A percentile compares a stretch with the other conserved stretches of the same genome.
These are phyloP conservation scores for Hapalemur alaotrensis DNA, from an alignment of 2,797 vertebrate genomes.

Conservation along the genomic window DNA sequence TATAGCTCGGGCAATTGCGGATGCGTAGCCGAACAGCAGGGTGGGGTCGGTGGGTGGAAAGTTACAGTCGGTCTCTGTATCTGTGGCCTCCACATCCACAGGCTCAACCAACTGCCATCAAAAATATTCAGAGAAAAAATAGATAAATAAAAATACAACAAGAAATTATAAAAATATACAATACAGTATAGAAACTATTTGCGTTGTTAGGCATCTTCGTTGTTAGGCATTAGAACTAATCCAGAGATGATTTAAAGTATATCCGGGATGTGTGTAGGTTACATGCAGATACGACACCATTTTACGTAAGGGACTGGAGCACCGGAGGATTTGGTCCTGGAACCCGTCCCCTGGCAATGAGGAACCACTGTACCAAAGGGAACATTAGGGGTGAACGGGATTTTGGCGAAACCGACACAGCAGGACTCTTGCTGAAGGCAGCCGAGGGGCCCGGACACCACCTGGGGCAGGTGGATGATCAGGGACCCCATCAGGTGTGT, in stretches of 20 bases:
- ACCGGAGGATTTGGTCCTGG: no score
- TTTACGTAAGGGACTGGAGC: neutral
- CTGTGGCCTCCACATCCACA: neutral
- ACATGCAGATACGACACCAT: neutral
- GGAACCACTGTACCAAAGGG: neutral
- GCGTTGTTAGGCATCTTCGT: neutral
- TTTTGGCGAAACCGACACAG: neutral
- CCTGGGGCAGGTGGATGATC: neutral
- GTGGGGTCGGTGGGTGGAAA: neutral
- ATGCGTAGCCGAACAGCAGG: neutral
- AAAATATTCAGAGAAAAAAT: neutral
- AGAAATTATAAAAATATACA: neutral
- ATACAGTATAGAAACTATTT: neutral
- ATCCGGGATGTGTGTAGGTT: neutral
- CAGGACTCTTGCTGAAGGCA: neutral
- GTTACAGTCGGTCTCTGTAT: neutral
- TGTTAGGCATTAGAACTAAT: neutral
- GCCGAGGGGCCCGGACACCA: no score
- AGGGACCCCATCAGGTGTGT: accelerated
- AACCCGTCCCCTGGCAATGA: neutral
- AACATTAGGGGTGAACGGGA: neutral
- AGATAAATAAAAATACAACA: neutral
- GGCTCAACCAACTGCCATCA: neutral
- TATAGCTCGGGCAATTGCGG: neutral
- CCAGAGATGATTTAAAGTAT: neutral